Evolutionary conservation across 2,888 invertebrate genomes (phyloP), one percentile per base, ranked within the genome.

Genomic region (Caenorhabditis sp.): DNA sequence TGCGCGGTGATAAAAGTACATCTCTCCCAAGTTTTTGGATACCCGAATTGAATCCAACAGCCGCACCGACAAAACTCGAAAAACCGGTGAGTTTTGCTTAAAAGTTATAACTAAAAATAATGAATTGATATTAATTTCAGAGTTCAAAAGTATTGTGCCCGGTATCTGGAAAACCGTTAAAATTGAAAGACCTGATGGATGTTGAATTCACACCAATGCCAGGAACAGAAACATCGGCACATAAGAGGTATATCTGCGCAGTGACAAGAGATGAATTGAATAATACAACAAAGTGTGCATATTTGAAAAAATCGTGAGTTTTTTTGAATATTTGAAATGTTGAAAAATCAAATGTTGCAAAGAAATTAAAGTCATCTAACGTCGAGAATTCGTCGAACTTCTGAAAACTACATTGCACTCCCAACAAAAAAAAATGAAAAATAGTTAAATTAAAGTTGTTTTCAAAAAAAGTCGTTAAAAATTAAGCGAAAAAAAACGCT

Each of bases 231-330:
- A 94, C 93, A 83, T 61, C 67, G 5, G 74, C 74, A 23, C 23
- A 73, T 52, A 62, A 93, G 78, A 91, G 97, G 82, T 99, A 95
- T 88, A 95, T 96, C 93, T 99, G 99, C 88, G 94, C 97, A 1
- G 93, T 99, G 0, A 97, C 97, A 1, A 94, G 95, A 89, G 99
- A 99, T 89, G 92, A 96, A 72, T 90, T 99, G 43, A 93, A 94
- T 77, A 97, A 97, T 90, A 93, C 95, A 8, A 93, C 95, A 1
- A 95, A 96, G 0, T 95, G 94, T 90, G 97, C 94, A 71, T 93
- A 97, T 36, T 91, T 99, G 63, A 92, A 91, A 89, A 92, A 94
- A 68, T 94, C 94, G 93, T 94, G 60, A 59, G 81, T 78, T 71
- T 58, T 31, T 12, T 23, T 20, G 50, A 59, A 31, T 68, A 54